These are phyloP conservation scores for Raja brachyura DNA, from an alignment of 2,113 vertebrate genomes.

Conservation along the genomic window DNA sequence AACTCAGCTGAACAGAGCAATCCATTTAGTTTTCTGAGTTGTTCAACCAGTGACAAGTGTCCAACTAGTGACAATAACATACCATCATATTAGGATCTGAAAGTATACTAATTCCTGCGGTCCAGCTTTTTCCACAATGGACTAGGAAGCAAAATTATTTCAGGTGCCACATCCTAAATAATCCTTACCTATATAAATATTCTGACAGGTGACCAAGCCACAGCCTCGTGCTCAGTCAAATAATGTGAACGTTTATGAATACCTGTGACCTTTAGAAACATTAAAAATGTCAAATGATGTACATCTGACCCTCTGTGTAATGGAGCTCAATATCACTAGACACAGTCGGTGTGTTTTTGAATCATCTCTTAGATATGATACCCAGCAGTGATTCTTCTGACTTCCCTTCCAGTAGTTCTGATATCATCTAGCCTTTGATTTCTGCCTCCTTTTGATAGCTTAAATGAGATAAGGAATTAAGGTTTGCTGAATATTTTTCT, in stretches of 20 bases:
- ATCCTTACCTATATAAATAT: no score
- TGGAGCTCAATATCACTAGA: background rate
- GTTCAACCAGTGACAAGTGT: slow-evolving; percentile 44
- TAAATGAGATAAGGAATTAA: background rate
- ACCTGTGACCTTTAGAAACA: no score
- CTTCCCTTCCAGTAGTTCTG: background rate
- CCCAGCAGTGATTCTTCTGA: background rate
- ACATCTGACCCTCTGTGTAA: no score
- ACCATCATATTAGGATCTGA: slow-evolving; percentile 32
- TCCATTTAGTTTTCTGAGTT: slow-evolving; percentile 42
- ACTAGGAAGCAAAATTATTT: no score
- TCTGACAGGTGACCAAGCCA: no score
- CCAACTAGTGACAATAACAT: slow-evolving; percentile 29
- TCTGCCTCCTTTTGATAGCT: background rate
- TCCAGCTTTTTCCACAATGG: no score
- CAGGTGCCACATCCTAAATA: no score
- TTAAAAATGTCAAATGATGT: no score
- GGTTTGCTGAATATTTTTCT: background rate
- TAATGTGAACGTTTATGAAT: no score
- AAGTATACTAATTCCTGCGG: background rate
- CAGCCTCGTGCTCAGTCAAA: no score
- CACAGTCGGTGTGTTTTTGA: background rate
- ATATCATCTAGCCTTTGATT: background rate
- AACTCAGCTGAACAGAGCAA: slow-evolving; percentile 48
- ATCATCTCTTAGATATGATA: background rate